Percentiles rank a stretch among this genome's conserved stretches.
Evolutionary conservation across 2,797 vertebrate genomes (phyloP).

Genomic region (Cynodonichthys magdalenae): DNA sequence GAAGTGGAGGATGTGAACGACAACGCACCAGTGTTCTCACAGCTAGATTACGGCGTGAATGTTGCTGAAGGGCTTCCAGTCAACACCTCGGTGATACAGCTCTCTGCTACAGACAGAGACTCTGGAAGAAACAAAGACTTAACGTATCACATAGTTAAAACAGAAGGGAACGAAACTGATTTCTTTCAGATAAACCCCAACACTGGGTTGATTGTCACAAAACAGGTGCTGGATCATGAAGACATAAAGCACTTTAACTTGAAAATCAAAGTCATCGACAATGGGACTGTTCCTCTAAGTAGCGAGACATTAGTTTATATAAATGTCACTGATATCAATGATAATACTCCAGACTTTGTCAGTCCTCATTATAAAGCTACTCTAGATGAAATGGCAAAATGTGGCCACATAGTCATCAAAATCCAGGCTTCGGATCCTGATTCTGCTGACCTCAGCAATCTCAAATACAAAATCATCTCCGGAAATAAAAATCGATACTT

Average conservation of each 20-base stretch:
- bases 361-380: constrained; percentile 88
- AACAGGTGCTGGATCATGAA: constrained; percentile 90
- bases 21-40: constrained; percentile 88
- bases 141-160: constrained; percentile 85
- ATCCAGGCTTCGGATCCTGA: constrained; percentile 96
- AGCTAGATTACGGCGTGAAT: constrained; percentile 75
- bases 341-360: constrained; percentile 92
- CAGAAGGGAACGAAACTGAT: constrained; percentile 77
- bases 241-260: constrained; percentile 82
- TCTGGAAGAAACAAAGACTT: constrained; percentile 88
- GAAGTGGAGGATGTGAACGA: constrained; percentile 95
- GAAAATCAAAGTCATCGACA: constrained; percentile 88
- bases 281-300: constrained; percentile 84
- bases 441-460: constrained; percentile 78
- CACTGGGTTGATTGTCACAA: constrained; percentile 87
- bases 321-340: constrained; percentile 91
- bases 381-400: constrained; percentile 91
- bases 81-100: constrained; percentile 84
- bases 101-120: constrained; percentile 88
- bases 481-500: constrained; percentile 94
- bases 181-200: constrained; percentile 87
- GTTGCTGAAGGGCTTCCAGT: constrained; percentile 86
- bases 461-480: constrained; percentile 93
- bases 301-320: constrained; percentile 85
- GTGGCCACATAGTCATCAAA: constrained; percentile 93